Conservation (phyloP, 23 tunicate genomes). For the Trididemnum nubilum region DNA sequence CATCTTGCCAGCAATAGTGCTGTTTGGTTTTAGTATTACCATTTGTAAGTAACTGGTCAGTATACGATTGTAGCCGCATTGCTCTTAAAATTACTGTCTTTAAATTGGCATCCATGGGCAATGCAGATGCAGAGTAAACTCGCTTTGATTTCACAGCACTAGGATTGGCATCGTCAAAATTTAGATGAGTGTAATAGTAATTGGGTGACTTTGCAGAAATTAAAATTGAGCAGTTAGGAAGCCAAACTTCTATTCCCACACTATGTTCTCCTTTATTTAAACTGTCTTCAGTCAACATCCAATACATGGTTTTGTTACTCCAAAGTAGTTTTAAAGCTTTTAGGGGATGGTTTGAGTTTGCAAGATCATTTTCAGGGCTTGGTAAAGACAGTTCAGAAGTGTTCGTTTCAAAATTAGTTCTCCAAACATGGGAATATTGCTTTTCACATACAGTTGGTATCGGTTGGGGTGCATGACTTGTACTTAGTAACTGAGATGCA, state of each 20-base stretch:
- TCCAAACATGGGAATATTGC: conserved; percentile 64
- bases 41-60: not conserved
- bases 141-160: conserved; percentile 9
- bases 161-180: not conserved
- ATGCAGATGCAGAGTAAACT: conserved; percentile 50
- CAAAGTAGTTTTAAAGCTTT: conserved; percentile 37
- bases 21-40: not conserved
- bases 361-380: not conserved
- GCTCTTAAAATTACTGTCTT: conserved; percentile 51
- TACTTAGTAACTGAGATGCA: not conserved
- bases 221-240: conserved; percentile 41
- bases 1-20: conserved; percentile 30
- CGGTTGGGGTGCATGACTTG: conserved; percentile 34
- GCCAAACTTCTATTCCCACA: conserved; percentile 45
- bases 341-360: not conserved
- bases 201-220: conserved; percentile 13
- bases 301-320: conserved; percentile 41
- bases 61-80: conserved; percentile 39
- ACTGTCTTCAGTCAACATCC: conserved; percentile 5
- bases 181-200: conserved; percentile 45
- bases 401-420: not conserved
- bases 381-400: not conserved
- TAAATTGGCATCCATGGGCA: conserved; percentile 50
- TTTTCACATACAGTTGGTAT: conserved; percentile 44
- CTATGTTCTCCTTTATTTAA: not conserved